phyloP scores from a whole-genome alignment of 1,140 invertebrate genomes.

The Chironomus striatipennis region DNA sequence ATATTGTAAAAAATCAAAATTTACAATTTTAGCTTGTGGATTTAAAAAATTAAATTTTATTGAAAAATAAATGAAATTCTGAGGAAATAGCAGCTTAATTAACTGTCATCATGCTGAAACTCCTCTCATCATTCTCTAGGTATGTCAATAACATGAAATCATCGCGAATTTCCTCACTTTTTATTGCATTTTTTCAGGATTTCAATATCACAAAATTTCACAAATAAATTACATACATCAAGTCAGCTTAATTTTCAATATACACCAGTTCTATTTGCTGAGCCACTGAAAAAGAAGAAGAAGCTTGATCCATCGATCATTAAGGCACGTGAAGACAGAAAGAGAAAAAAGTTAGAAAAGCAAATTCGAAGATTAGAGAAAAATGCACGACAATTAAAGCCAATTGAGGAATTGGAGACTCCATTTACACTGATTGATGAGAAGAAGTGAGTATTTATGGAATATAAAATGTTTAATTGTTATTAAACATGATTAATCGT shows the following conservation, averaged over 20 bases:
- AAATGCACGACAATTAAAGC: slow-evolving; percentile 66
- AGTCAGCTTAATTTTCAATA: slow-evolving; percentile 30
- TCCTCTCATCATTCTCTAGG: neutral
- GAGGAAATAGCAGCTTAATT: no score
- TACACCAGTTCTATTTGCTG: slow-evolving; percentile 43
- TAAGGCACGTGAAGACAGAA: slow-evolving; percentile 68
- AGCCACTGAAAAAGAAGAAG: slow-evolving; percentile 84
- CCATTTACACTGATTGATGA: slow-evolving; percentile 56
- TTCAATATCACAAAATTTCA: neutral
- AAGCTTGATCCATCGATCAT: slow-evolving; percentile 70
- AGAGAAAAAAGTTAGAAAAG: slow-evolving; percentile 72
- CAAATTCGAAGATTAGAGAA: slow-evolving; percentile 70
- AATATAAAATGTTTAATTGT: neutral
- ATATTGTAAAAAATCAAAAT: no score
- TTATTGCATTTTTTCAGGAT: neutral
- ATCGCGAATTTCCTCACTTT: neutral
- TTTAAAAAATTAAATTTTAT: no score
- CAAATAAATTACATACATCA: neutral
- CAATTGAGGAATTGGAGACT: slow-evolving; percentile 70
- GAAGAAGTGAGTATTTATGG: slow-evolving; percentile 45
- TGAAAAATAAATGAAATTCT: no score
- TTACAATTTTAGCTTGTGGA: no score
- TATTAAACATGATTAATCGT: slow-evolving; percentile 23
- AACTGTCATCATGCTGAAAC: neutral
- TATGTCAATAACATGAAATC: neutral